Evolutionary conservation across 2,113 vertebrate species (phyloP), one percentile per base, ranked within the genome.

Genomic region (Pampusana beccarii): DNA sequence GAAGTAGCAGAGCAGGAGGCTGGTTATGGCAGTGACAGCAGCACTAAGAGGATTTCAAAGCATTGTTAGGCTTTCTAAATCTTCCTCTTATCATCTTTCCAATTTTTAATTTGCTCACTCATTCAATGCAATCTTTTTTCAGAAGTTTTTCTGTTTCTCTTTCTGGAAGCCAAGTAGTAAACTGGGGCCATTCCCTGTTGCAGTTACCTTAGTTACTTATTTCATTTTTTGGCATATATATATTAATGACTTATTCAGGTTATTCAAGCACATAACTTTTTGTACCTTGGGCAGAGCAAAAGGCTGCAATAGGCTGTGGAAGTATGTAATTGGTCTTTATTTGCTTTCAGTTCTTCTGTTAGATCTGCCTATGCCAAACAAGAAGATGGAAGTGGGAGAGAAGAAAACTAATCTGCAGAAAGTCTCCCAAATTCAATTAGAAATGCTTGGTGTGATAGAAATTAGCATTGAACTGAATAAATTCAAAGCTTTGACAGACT

Each of bases 91-190:
- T 88, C 93, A 92, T 96, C 77, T 91, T 93, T 92, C 80, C 92
- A 92, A 75, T 94, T 96, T 95, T 95, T 95, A 93, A 96, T 96
- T 97, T 96, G 58, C 77, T 93, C 58, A 62, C 83, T 95, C 83
- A 89, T 92, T 96, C 80, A 87, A 13, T 65, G 14, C 73, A 87
- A 89, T 96, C 80, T 92, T 69, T 81, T 92, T 86, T 84, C 58
- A 79, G 69, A 89, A 92, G 72, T 69, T 5, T 3, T 84, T 85
- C 89, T 91, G 20, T n/a, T 94, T 85, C 33, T 29, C 36, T 83
- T 79, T 93, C 73, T 94, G 88, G 73, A 87, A 92, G 80, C 80
- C 83, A 93, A 91, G 61, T 71, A 85, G 86, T 58, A 89, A 95
- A 94, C 92, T 77, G 61, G 54, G 94, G 77, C 38, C 65, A 62